A percentile compares a stretch with the other conserved stretches of the same genome.
These are phyloP conservation scores for Tetramorium simillimum DNA, from an alignment of 1,140 invertebrate genomes.

Conservation along the genomic window DNA sequence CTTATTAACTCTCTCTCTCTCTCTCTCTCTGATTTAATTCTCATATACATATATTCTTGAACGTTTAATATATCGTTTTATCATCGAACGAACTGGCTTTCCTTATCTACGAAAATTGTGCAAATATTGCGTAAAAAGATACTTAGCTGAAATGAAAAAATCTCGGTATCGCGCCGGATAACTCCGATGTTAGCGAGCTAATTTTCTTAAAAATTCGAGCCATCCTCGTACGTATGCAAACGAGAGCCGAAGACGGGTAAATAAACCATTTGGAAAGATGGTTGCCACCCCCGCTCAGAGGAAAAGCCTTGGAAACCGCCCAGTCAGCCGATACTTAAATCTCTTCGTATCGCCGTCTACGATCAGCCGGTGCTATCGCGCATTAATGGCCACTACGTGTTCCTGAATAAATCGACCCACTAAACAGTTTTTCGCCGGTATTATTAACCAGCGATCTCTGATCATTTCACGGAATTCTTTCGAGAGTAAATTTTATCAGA, in stretches of 20 bases:
- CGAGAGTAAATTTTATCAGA: not conserved
- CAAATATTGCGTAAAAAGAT: not conserved
- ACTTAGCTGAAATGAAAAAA: not conserved
- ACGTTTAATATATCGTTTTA: not conserved
- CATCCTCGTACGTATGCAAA: constrained; percentile 21
- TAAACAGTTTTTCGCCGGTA: constrained; percentile 35
- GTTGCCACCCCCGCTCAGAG: not conserved
- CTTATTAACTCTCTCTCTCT: not conserved
- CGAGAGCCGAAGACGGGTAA: constrained; percentile 36
- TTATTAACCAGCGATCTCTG: constrained; percentile 32
- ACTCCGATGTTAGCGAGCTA: not conserved
- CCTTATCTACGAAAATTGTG: not conserved
- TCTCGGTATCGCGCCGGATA: not conserved
- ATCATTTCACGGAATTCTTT: constrained; percentile 5
- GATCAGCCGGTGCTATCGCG: constrained; percentile 72
- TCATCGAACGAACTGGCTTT: not conserved
- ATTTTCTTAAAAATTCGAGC: constrained; percentile 36
- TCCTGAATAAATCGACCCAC: constrained; percentile 73
- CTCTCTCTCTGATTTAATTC: constrained; percentile 12
- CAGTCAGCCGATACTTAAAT: constrained; percentile 78
- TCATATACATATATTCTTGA: not conserved
- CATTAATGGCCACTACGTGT: constrained; percentile 79
- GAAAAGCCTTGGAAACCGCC: constrained; percentile 67
- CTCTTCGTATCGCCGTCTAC: constrained; percentile 71
- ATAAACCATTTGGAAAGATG: constrained; percentile 49